Percentiles rank a stretch among this genome's conserved stretches.
Conservation (phyloP, 2,888 invertebrate species). For the Lasius platythorax region DNA sequence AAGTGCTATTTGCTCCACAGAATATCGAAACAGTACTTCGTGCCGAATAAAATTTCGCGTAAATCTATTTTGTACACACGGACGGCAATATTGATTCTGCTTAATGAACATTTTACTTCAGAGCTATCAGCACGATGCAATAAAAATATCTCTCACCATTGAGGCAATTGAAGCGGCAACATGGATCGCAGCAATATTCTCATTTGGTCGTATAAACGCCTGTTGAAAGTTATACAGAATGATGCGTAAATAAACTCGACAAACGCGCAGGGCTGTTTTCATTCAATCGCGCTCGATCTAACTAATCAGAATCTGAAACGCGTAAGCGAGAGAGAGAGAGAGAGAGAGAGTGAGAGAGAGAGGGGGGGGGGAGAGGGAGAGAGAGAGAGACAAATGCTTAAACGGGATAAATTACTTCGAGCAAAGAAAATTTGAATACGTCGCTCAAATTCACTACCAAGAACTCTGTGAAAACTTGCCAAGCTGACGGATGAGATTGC, state of each 20-base stretch:
- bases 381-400: not conserved
- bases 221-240: constrained; percentile 46
- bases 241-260: constrained; percentile 48
- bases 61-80: constrained; percentile 23
- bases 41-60: constrained; percentile 35
- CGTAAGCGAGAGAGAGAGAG: not conserved
- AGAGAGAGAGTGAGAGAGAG: not conserved
- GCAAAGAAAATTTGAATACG: constrained; percentile 20
- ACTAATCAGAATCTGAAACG: constrained; percentile 6
- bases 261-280: constrained; percentile 37
- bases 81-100: constrained; percentile 47
- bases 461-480: constrained; percentile 5
- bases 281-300: constrained; percentile 45
- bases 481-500: not conserved
- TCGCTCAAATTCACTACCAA: not conserved
- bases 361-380: not conserved
- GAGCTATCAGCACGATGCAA: constrained; percentile 5
- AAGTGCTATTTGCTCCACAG: constrained; percentile 7
- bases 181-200: constrained; percentile 39
- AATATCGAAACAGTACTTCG: constrained; percentile 25
- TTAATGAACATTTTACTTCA: constrained; percentile 54
- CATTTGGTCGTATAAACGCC: constrained; percentile 43
- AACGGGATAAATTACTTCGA: constrained; percentile 27
- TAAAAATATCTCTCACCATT: constrained; percentile 46
- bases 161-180: constrained; percentile 37